Base-by-base conservation (phyloP, 2,797 vertebrate species). In the Micromesistius poutassou region DNA sequence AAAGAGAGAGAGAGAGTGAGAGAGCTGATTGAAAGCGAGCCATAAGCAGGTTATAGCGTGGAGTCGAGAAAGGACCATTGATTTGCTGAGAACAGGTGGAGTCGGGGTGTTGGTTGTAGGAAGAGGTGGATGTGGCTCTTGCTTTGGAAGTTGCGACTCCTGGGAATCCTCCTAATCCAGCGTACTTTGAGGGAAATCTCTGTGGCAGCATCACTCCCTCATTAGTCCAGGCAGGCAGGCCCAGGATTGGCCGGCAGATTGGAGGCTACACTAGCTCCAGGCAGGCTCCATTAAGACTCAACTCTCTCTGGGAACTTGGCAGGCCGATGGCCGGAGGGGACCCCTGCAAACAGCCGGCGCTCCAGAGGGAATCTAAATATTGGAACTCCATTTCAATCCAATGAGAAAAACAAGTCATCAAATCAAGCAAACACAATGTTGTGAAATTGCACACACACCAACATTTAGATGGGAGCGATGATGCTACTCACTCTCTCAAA, bases 161-260 rank as follows among this genome's bases (percentile, higher is more conserved):
- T 82, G 82, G 85, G 90, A 90, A 90, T 91, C 46, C 46, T 88
- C 85, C 82, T 92, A 92, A 93, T 91, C 87, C 86, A 14, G 81
- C 55, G 0, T 82, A 80, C 81, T 91, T 88, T 89, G 82, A 89
- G 89, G 46, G 87, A 89, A 89, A 88, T 87, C 87, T 87, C 87
- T 84, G 87, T 85, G 86, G 87, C 84, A 90, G 90, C 87, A 88
- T 79, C 2, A 2, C 76, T 78, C 82, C 84, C 90, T 86, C 89
- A 89, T 90, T 89, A 86, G 79, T 88, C 84, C 90, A 85, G 35
- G 81, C 80, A 86, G 89, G 85, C 86, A 87, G 86, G 75, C 79
- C 75, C 77, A 77, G 85, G 85, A 88, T 85, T 85, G 86, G 82
- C 82, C 16, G 79, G 84, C 86, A 91, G 88, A 88, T 87, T 88